Evolutionary conservation across 1,140 invertebrate species (phyloP).

Genomic region (Zaprionus taronus): DNA sequence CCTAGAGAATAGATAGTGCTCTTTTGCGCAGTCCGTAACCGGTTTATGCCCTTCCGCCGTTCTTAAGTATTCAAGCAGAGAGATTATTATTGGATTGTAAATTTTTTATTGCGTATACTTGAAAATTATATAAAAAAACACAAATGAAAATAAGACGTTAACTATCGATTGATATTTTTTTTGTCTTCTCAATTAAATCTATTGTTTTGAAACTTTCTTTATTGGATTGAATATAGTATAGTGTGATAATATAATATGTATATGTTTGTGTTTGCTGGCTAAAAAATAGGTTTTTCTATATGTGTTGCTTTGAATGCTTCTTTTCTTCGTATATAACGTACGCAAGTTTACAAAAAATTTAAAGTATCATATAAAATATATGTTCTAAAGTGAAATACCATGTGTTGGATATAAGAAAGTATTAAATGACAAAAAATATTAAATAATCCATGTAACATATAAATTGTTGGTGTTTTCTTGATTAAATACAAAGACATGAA

Average conservation of each 20-base stretch:
- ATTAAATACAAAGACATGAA: slow-evolving; percentile 29
- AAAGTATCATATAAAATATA: slow-evolving; percentile 62
- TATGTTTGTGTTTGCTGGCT: slow-evolving; percentile 43
- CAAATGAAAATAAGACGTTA: slow-evolving; percentile 47
- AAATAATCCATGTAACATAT: slow-evolving; percentile 36
- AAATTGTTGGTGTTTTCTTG: slow-evolving; percentile 2
- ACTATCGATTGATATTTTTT: slow-evolving; percentile 22
- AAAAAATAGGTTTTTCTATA: slow-evolving; percentile 38
- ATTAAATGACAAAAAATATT: slow-evolving; percentile 11
- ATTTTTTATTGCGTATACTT: slow-evolving; percentile 48
- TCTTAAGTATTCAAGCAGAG: neutral
- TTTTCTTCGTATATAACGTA: slow-evolving; percentile 28
- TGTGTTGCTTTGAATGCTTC: slow-evolving; percentile 46
- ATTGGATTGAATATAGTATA: slow-evolving; percentile 49
- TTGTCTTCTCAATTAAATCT: slow-evolving; percentile 52
- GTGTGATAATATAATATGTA: slow-evolving; percentile 42
- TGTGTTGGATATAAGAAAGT: slow-evolving; percentile 45
- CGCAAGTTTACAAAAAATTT: slow-evolving; percentile 53
- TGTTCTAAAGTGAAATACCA: slow-evolving; percentile 38
- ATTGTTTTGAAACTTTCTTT: slow-evolving; percentile 69
- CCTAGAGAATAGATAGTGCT: neutral
- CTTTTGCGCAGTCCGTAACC: slow-evolving; percentile 1
- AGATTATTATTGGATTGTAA: slow-evolving; percentile 23
- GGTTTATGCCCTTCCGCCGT: slow-evolving; percentile 1
- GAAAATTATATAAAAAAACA: slow-evolving; percentile 53